phyloP scores from a whole-genome alignment of 2,113 vertebrate genomes.

The Pomatostomus ruficeps region DNA sequence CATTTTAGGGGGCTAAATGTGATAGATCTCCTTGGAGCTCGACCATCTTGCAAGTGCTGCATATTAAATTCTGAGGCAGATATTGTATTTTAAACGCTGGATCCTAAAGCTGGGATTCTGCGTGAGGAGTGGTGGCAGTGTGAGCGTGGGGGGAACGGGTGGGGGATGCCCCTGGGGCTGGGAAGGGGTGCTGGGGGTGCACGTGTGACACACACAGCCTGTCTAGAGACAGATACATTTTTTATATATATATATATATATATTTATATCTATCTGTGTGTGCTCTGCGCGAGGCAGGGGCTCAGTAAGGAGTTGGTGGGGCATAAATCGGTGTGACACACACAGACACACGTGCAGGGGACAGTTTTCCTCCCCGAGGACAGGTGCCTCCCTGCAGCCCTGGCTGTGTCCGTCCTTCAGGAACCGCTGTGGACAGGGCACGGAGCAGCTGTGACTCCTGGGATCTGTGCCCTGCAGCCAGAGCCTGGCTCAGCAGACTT shows the following conservation, averaged over 20 bases:
- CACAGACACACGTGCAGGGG: rapidly evolving
- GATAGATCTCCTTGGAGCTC: background rate
- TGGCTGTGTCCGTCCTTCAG: background rate
- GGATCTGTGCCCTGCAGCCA: background rate
- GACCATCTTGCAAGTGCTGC: background rate
- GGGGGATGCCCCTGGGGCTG: no score
- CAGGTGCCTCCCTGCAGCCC: background rate
- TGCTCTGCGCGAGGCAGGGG: rapidly evolving
- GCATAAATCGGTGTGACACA: background rate
- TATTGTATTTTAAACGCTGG: background rate
- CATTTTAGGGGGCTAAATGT: background rate
- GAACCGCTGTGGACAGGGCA: background rate
- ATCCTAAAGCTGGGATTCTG: background rate
- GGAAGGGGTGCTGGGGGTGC: background rate
- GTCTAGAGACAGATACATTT: no score
- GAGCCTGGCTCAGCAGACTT: background rate
- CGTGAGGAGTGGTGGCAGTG: rapidly evolving
- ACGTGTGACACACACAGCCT: rapidly evolving
- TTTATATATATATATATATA: no score
- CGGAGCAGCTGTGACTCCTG: background rate
- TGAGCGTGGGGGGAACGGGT: background rate
- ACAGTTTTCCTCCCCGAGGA: background rate
- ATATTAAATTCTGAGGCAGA: background rate
- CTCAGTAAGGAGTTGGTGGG: no score
- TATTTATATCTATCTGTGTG: no score